Evolutionary conservation across 2,113 vertebrate species (phyloP), one percentile per base, ranked within the genome.

Genomic region (Todiramphus chloris): DNA sequence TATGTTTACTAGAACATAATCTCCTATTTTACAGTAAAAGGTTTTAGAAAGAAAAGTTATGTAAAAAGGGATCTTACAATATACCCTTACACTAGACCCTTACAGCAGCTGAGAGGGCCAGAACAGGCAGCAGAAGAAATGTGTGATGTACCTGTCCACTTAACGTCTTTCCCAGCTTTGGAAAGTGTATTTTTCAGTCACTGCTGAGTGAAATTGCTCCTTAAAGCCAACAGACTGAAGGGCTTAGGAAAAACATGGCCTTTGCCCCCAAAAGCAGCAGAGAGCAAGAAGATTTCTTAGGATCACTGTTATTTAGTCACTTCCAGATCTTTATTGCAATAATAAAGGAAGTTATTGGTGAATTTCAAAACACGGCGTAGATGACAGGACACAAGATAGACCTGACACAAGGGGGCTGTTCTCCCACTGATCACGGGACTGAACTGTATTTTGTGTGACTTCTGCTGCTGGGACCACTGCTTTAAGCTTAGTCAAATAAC

Each of bases 1-100:
- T 92, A 92, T 33, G 50, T 89, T 93, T 89, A 90, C 87, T 70
- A 96, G 92, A 94, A 81, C 56, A 70, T 37, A n/a, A 92, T 56
- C 90, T 90, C 70, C 75, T 78, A 24, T 74, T 86, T 83, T 92
- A 93, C 88, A 70, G 87, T 74, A 88, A 93, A 77, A 69, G 44
- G 25, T 83, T 68, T 85, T 58, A 58, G 33, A 50, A 70, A 21
- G 53, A 73, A 44, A 79, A 55, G 24, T 64, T 24, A 39, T 3
- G 53, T 74, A 39, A 50, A 82, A 91, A 37, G 10, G 19, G 56
- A 67, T 67, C 69, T 74, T 48, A 25, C 12, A 58, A 24, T 56
- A 43, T 5, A 56, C 13, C 30, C 69, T 74, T 48, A 25, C 16
- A 62, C 24, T 56, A 43, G 6, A 56, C 15, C 30, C 13, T 76